phyloP scores from a whole-genome alignment of 2,113 vertebrate genomes.

The Leptobrachium ailaonicum region DNA sequence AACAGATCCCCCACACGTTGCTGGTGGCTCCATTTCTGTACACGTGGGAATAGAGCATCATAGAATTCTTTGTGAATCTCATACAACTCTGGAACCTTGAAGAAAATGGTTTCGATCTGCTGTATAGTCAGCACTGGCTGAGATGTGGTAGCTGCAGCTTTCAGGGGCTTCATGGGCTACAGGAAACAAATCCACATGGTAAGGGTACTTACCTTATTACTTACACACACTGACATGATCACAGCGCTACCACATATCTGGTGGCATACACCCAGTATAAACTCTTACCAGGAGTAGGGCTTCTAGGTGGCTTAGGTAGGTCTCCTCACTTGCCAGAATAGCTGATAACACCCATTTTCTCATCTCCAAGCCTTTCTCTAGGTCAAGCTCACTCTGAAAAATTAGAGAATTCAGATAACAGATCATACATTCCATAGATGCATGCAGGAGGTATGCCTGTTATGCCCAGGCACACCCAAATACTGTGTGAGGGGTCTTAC shows the following conservation, averaged over 20 bases:
- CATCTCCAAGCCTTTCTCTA: slow-evolving; percentile 97
- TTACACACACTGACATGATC: too few species aligned
- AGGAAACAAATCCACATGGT: slow-evolving; percentile 6
- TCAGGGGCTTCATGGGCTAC: slow-evolving; percentile 97
- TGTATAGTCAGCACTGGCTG: slow-evolving; percentile 89
- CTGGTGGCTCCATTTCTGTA: slow-evolving; percentile 95
- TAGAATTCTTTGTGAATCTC: slow-evolving; percentile 98
- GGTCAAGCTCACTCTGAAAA: slow-evolving; percentile 85
- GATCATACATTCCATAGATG: too few species aligned
- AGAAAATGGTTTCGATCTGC: slow-evolving; percentile 99
- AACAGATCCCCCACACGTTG: slow-evolving; percentile 96
- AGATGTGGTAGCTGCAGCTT: slow-evolving; percentile 93
- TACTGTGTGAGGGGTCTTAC: too few species aligned
- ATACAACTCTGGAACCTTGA: slow-evolving; percentile 97
- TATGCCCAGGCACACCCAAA: too few species aligned
- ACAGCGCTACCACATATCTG: neutral
- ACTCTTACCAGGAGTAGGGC: slow-evolving; percentile 85
- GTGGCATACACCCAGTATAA: neutral
- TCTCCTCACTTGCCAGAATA: slow-evolving; percentile 94
- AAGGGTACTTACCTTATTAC: too few species aligned
- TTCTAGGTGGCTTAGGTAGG: slow-evolving; percentile 93
- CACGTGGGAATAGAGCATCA: slow-evolving; percentile 86
- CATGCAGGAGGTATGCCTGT: too few species aligned
- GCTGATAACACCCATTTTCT: slow-evolving; percentile 97
- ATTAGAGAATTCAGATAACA: neutral